Evolutionary conservation across 2,797 vertebrate genomes (phyloP), one percentile per base, ranked within the genome.

Genomic region (Halcyon smyrnensis): DNA sequence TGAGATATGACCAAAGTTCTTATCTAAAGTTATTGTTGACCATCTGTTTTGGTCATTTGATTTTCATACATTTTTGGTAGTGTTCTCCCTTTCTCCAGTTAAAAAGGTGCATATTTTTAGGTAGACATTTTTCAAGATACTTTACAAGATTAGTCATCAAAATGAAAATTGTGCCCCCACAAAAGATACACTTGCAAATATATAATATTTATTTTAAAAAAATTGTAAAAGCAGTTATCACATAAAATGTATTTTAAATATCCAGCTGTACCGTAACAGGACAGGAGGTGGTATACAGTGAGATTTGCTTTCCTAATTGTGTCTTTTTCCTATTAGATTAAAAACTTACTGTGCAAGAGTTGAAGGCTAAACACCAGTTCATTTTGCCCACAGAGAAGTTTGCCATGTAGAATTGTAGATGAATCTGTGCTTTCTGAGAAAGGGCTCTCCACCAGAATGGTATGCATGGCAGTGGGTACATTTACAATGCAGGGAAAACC

Each of bases 391-490:
- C 23, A 34, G 43, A 88, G 43, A 88, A 80, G 59, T 70, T 63
- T 63, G 30, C 43, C 1, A 2, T 2, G 3, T 54, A 0, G 25
- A 85, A 62, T 7, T 83, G 37, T 21, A 80, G 30, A 12, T 56
- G 21, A 54, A 45, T 80, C 63, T 2, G 13, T 85, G 28, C 48
- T 84, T 79, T 79, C 45, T 19, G 34, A 45, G 67, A 70, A 65
- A 73, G 46, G 46, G 13, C 19, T 4, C 79, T 82, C 41, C 63
- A 53, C 57, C 46, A 69, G 20, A 70, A 84, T 54, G 45, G 12
- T 9, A 3, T 23, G 28, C 8, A 1, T 39, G 27, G 19, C 9
- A 46, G 4, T 43, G 28, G 63, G 51, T 71, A 12, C 1, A 0
- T 53, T 32, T 53, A 53, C 51, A 53, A 30, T 2, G 17, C 14